These are phyloP conservation scores for Gambusia affinis DNA, from an alignment of 2,113 vertebrate species.

Conservation along the genomic window DNA sequence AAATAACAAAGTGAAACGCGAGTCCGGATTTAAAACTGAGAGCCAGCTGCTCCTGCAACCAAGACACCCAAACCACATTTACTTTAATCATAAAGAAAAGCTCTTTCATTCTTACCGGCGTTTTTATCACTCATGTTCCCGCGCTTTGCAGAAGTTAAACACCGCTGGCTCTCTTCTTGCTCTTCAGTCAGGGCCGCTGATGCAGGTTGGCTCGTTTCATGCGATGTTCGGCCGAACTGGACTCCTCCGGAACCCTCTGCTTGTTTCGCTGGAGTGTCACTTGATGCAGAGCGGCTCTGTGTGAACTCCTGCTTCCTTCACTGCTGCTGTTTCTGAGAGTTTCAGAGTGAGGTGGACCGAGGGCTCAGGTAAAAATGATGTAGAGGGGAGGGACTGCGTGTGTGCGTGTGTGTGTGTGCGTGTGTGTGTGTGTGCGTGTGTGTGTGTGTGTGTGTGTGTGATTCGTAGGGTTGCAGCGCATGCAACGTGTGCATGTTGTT, in stretches of 20 bases:
- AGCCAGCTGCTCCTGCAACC: background rate
- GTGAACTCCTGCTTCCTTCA: constrained; percentile 11
- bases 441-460: constrained; percentile 11
- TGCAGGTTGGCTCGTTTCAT: constrained; percentile 33
- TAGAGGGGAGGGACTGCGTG: constrained; percentile 15
- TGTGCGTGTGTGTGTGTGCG: constrained; percentile 27
- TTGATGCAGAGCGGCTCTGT: background rate
- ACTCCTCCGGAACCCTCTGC: constrained; percentile 8
- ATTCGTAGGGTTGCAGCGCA: constrained; percentile 20
- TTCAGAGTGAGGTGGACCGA: constrained; percentile 52
- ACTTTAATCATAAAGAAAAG: constrained; percentile 5
- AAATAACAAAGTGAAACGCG: background rate
- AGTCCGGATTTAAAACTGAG: background rate
- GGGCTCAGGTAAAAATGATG: constrained; percentile 47
- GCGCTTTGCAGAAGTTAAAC: constrained; percentile 52
- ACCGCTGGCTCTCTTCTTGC: constrained; percentile 16
- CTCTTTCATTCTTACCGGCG: constrained; percentile 69
- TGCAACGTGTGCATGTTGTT: constrained; percentile 38
- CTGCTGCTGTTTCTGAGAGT: constrained; percentile 34
- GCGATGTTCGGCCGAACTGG: constrained; percentile 10
- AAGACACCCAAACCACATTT: background rate
- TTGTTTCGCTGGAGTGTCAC: constrained; percentile 4
- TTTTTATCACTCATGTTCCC: constrained; percentile 77
- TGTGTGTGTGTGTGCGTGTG: constrained; percentile 24
- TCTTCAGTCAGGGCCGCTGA: constrained; percentile 33